A percentile compares a stretch with the other conserved stretches of the same genome.
These are phyloP conservation scores for Poicephalus gulielmi DNA, from an alignment of 2,113 vertebrate species.

Conservation along the genomic window DNA sequence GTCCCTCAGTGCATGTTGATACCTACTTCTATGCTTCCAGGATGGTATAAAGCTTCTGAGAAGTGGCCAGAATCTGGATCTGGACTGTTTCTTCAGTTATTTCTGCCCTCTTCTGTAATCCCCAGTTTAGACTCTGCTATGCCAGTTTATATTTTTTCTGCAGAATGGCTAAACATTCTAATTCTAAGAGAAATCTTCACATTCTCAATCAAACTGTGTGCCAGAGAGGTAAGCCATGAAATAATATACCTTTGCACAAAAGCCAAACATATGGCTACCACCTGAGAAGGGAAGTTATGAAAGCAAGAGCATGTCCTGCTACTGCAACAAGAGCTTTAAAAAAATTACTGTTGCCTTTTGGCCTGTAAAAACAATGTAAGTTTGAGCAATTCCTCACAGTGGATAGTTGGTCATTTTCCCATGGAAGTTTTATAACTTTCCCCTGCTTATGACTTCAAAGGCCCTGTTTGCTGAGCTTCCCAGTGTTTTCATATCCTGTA, in stretches of 20 bases:
- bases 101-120: background rate
- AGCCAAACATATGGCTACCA: conserved; percentile 78
- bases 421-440: conserved; percentile 62
- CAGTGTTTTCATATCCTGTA: conserved; percentile 38
- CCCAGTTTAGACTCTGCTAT: background rate
- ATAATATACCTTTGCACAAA: conserved; percentile 50
- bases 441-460: conserved; percentile 66
- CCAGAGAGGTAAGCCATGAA: conserved; percentile 61
- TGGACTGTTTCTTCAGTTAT: background rate
- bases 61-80: background rate
- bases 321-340: conserved; percentile 67
- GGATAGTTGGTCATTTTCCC: conserved; percentile 69
- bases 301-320: conserved; percentile 58
- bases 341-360: conserved; percentile 69
- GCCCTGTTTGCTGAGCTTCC: background rate
- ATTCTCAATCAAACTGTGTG: conserved; percentile 22
- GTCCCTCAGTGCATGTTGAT: background rate
- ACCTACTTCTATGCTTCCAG: background rate
- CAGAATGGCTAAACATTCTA: background rate
- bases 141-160: conserved; percentile 40
- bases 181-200: conserved; percentile 34
- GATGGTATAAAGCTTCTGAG: background rate
- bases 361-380: conserved; percentile 67
- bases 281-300: conserved; percentile 62
- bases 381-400: conserved; percentile 40